phyloP scores from a whole-genome alignment of 2,113 vertebrate genomes.

The Micronycteris hirsuta region DNA sequence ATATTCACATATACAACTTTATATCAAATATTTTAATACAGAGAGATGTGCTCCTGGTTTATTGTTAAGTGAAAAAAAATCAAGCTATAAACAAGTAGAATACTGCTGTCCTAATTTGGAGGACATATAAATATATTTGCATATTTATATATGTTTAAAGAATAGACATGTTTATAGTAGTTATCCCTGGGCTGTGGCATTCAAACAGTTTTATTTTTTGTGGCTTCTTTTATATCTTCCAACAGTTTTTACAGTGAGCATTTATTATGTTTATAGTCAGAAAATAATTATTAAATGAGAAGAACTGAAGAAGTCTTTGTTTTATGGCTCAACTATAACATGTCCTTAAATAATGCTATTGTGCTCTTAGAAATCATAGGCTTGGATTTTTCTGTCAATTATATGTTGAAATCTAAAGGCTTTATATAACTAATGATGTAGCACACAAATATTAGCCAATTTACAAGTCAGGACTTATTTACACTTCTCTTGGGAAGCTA shows the following conservation, averaged over 20 bases:
- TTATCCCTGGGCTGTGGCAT: not conserved
- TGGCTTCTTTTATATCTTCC: not conserved
- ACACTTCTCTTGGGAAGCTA: not conserved
- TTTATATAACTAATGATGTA: constrained; percentile 43
- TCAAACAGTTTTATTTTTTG: not conserved
- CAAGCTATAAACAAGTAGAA: not conserved
- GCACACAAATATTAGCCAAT: constrained; percentile 51
- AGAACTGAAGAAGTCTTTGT: not conserved
- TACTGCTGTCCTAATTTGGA: not conserved
- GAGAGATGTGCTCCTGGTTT: not conserved
- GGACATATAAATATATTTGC: not conserved
- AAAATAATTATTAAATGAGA: not conserved
- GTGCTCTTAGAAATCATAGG: not conserved
- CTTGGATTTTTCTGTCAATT: constrained; percentile 40
- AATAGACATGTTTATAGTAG: not conserved
- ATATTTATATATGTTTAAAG: not conserved
- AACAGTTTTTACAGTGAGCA: not conserved
- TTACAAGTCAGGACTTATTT: constrained; percentile 42
- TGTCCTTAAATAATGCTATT: constrained; percentile 5
- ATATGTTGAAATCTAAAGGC: not conserved
- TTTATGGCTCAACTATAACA: not conserved
- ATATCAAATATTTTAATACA: constrained; percentile 16
- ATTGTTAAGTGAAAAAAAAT: not conserved
- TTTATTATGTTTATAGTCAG: not conserved
- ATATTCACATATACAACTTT: not conserved